Evolutionary conservation across 2,888 invertebrate species (phyloP).

Genomic region (Glyphotaelius pellucidus): DNA sequence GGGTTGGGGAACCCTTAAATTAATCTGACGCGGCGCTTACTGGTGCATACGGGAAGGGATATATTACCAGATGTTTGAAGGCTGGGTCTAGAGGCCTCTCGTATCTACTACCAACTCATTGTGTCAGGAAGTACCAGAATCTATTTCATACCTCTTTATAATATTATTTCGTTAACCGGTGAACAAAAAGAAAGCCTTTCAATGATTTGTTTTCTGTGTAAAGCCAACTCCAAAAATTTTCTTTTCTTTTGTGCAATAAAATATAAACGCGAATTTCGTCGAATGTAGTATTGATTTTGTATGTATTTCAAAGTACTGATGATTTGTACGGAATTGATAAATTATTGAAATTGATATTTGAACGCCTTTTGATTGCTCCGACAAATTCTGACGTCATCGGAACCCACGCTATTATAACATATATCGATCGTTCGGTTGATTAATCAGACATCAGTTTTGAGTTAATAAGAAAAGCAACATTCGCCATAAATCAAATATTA

Average conservation of each 20-base stretch:
- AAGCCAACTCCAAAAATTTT: neutral
- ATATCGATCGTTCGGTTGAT: no score
- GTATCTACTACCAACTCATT: neutral
- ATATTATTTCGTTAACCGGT: neutral
- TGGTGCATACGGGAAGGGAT: conserved; percentile 22
- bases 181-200: neutral
- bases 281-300: no score
- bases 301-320: no score
- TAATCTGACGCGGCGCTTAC: conserved; percentile 29
- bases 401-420: no score
- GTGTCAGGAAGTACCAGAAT: neutral
- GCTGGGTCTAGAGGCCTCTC: neutral
- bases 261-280: no score
- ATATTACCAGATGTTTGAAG: neutral
- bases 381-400: no score
- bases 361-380: no score
- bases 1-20: conserved; percentile 23
- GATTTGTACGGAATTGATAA: no score
- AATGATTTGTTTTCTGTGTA: neutral
- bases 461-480: no score
- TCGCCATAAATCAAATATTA: no score
- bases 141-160: neutral
- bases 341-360: no score
- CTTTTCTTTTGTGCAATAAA: neutral
- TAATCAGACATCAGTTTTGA: no score